phyloP scores from a whole-genome alignment of 2,113 vertebrate genomes.

The Myotis davidii region DNA sequence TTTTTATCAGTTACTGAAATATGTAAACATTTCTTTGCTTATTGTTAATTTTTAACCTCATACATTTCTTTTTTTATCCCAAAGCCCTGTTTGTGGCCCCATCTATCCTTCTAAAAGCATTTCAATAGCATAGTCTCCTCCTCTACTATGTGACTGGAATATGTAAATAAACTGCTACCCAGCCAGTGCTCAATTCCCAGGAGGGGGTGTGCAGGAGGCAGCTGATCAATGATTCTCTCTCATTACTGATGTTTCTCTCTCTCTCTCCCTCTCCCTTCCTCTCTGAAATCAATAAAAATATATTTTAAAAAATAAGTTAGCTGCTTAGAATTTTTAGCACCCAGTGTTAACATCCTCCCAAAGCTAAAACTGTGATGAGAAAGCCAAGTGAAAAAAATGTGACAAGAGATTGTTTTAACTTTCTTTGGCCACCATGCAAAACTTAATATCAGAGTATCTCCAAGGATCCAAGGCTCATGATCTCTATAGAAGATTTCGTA shows the following conservation, averaged over 20 bases:
- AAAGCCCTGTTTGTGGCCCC: background rate
- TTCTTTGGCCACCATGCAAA: conserved; percentile 50
- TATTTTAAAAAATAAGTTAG: background rate
- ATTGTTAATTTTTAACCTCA: background rate
- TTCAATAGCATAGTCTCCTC: background rate
- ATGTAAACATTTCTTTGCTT: background rate
- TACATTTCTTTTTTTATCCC: background rate
- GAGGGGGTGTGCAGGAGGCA: too few relatives aligned
- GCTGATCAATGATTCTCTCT: too few relatives aligned
- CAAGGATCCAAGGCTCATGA: background rate
- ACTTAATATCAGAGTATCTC: conserved; percentile 43
- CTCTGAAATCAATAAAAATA: too few relatives aligned
- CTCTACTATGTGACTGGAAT: background rate
- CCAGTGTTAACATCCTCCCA: background rate
- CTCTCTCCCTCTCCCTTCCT: too few relatives aligned
- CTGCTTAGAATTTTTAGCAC: background rate
- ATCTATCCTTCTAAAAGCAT: background rate
- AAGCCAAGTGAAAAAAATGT: conserved; percentile 20
- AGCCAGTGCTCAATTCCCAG: too few relatives aligned
- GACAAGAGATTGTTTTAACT: background rate
- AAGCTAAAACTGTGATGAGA: conserved; percentile 23
- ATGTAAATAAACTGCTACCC: background rate
- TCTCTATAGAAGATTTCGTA: conserved; percentile 69
- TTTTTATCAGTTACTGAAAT: background rate
- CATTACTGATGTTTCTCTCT: too few relatives aligned